Evolutionary conservation across 2,797 vertebrate species (phyloP).

Genomic region (Miichthys miiuy): DNA sequence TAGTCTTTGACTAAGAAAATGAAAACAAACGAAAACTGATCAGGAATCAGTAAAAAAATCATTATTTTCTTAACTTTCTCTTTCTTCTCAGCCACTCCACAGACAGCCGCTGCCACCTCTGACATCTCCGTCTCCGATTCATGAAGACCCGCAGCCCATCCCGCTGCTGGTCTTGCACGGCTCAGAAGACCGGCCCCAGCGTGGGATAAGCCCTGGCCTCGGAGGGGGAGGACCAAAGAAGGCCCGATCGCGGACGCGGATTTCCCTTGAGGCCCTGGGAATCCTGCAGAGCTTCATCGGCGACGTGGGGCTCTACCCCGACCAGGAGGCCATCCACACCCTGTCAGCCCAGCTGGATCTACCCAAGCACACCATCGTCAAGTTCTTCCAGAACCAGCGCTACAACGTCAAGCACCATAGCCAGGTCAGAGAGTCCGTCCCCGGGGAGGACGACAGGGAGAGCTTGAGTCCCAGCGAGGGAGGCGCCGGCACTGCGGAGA

Average conservation of each 20-base stretch:
- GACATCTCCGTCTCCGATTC: conserved; percentile 88
- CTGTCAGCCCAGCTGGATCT: conserved; percentile 97
- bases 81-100: conserved; percentile 85
- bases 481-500: conserved; percentile 60
- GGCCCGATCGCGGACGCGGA: conserved; percentile 92
- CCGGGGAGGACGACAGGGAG: conserved; percentile 56
- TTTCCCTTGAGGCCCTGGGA: conserved; percentile 95
- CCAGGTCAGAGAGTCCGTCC: conserved; percentile 86
- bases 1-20: no score
- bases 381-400: conserved; percentile 99
- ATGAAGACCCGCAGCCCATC: conserved; percentile 85
- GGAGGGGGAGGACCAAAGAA: conserved; percentile 88
- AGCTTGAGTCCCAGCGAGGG: conserved; percentile 54
- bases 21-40: no score
- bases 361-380: conserved; percentile 97
- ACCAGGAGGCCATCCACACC: conserved; percentile 98
- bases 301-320: conserved; percentile 95
- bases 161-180: conserved; percentile 64
- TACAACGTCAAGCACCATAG: conserved; percentile 97
- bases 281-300: conserved; percentile 98
- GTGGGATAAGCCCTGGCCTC: conserved; percentile 41
- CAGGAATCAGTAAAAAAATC: no score
- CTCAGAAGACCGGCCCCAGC: conserved; percentile 57
- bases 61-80: no score
- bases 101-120: conserved; percentile 88